Evolutionary conservation across 2,797 vertebrate species (phyloP).

Genomic region (Sciurus carolinensis): DNA sequence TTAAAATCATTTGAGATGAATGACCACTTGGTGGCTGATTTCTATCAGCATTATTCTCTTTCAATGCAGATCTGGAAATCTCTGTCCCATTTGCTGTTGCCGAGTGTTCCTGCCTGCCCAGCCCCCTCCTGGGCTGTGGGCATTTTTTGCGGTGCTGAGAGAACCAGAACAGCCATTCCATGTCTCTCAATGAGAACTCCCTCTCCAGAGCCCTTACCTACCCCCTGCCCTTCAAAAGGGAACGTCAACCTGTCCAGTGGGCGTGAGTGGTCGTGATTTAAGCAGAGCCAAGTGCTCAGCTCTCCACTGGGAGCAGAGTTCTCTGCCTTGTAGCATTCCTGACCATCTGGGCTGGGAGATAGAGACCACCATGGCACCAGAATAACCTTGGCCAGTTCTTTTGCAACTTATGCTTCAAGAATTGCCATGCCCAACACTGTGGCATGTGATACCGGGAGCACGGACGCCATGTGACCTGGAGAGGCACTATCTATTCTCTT

Average conservation of each 20-base stretch:
- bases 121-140: slow-evolving; percentile 1
- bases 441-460: slow-evolving; percentile 7
- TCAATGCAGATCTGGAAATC: neutral
- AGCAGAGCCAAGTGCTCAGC: slow-evolving; percentile 67
- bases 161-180: slow-evolving; percentile 16
- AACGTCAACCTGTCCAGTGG: slow-evolving; percentile 73
- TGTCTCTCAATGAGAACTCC: slow-evolving; percentile 51
- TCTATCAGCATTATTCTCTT: slow-evolving; percentile 25
- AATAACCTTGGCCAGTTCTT: slow-evolving; percentile 82
- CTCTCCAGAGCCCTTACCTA: slow-evolving; percentile 52
- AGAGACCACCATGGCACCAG: slow-evolving; percentile 69
- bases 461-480: neutral
- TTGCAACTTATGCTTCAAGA: slow-evolving; percentile 78
- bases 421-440: neutral
- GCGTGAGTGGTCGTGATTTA: slow-evolving; percentile 76
- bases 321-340: slow-evolving; percentile 75
- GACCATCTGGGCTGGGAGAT: slow-evolving; percentile 85
- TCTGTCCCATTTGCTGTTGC: neutral
- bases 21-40: slow-evolving; percentile 65
- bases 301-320: slow-evolving; percentile 67
- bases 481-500: neutral
- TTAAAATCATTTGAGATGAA: slow-evolving; percentile 61
- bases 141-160: neutral
- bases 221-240: slow-evolving; percentile 75
- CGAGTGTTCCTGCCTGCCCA: neutral